Percentiles rank a stretch among this genome's conserved stretches.
Conservation (phyloP, 2,113 vertebrate species). For the Ondatra zibethicus region DNA sequence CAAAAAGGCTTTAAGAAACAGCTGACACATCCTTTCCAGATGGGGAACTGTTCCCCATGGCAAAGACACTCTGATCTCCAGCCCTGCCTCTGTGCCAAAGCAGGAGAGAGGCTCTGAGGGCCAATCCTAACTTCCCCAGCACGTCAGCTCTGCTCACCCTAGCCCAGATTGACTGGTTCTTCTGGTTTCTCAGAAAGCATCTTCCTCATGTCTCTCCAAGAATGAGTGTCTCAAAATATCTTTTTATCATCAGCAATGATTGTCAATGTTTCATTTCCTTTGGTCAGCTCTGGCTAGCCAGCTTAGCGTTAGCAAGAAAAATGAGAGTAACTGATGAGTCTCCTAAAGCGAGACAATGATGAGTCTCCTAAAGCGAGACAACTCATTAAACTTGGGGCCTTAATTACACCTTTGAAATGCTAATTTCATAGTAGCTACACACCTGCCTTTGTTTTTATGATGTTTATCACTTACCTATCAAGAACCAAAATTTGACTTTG, state of each 20-base stretch:
- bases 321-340: not conserved
- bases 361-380: conserved; percentile 21
- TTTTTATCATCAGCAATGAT: not conserved
- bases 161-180: not conserved
- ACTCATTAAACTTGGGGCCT: not conserved
- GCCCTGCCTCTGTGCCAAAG: not conserved
- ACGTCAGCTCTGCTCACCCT: not conserved
- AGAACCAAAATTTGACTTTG: conserved; percentile 15
- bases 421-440: not conserved
- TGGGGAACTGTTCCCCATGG: not conserved
- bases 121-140: not conserved
- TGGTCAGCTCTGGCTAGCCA: not conserved
- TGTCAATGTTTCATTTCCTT: not conserved
- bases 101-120: not conserved
- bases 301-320: not conserved
- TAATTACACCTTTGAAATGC: not conserved
- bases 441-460: conserved; percentile 25
- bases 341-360: conserved; percentile 3
- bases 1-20: conserved; percentile 39
- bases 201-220: not conserved
- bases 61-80: not conserved
- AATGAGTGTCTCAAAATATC: not conserved
- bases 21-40: conserved; percentile 53
- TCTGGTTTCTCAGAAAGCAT: not conserved
- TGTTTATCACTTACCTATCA: not conserved